Percentiles rank a stretch among this genome's conserved stretches.
phyloP scores from a whole-genome alignment of 2,888 invertebrate genomes.

The Meandrusa payeni region DNA sequence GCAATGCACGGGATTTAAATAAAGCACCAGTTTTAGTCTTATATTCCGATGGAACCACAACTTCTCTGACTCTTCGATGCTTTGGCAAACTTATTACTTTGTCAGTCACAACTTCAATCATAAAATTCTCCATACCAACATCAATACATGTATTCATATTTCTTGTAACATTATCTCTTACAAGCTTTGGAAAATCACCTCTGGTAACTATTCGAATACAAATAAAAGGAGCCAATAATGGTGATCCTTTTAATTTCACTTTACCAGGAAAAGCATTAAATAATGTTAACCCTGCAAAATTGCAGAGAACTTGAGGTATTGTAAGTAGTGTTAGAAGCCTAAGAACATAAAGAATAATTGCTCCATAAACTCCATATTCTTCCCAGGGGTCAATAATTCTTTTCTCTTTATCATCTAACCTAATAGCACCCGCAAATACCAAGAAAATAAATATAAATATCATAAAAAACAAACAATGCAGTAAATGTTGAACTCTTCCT shows the following conservation, averaged over 20 bases:
- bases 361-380: constrained; percentile 88
- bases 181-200: constrained; percentile 95
- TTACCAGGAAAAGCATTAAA: constrained; percentile 98
- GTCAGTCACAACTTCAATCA: constrained; percentile 97
- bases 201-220: constrained; percentile 96
- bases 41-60: constrained; percentile 93
- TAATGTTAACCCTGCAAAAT: constrained; percentile 91
- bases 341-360: constrained; percentile 87
- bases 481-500: constrained; percentile 88
- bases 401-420: constrained; percentile 78
- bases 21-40: constrained; percentile 94
- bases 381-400: constrained; percentile 88
- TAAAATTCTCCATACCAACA: constrained; percentile 96
- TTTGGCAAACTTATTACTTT: constrained; percentile 89
- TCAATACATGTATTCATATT: constrained; percentile 94
- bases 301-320: constrained; percentile 93
- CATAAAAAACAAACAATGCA: constrained; percentile 89
- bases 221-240: constrained; percentile 94
- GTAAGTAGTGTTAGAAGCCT: constrained; percentile 91
- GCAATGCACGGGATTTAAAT: constrained; percentile 96
- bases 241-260: constrained; percentile 93
- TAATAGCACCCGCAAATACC: constrained; percentile 83
- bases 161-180: constrained; percentile 90
- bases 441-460: constrained; percentile 89
- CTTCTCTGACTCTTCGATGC: constrained; percentile 90